Evolutionary conservation across 2,888 invertebrate genomes (phyloP).

Genomic region (Chaetoderma sp.): DNA sequence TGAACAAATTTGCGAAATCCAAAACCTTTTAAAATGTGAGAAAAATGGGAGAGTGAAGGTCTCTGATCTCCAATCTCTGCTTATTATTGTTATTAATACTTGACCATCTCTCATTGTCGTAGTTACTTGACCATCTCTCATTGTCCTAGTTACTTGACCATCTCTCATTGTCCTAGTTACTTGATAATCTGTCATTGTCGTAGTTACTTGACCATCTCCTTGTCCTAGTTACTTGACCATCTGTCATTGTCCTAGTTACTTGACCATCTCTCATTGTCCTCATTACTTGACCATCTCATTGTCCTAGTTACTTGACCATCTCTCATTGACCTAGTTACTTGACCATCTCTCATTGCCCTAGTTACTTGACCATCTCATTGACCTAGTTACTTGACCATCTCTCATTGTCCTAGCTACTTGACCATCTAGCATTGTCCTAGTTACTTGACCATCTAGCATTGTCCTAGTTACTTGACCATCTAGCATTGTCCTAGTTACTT

Average conservation of each 20-base stretch:
- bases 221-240: not conserved
- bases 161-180: not conserved
- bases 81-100: not conserved
- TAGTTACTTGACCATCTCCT: not conserved
- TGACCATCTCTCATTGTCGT: not conserved
- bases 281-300: not conserved
- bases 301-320: not conserved
- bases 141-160: not conserved
- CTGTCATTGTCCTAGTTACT: slow-evolving; percentile 20
- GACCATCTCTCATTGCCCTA: not conserved
- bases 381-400: not conserved
- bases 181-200: not conserved
- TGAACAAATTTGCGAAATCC: not conserved
- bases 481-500: not conserved
- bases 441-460: not conserved
- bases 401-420: not conserved
- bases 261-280: too few species aligned
- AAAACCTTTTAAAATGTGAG: too few species aligned
- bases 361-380: not conserved
- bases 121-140: too few species aligned
- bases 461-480: not conserved
- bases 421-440: not conserved
- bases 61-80: not conserved
- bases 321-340: not conserved
- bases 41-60: not conserved